Evolutionary conservation across 2,113 vertebrate species (phyloP).

Genomic region (Percopsis transmontana): DNA sequence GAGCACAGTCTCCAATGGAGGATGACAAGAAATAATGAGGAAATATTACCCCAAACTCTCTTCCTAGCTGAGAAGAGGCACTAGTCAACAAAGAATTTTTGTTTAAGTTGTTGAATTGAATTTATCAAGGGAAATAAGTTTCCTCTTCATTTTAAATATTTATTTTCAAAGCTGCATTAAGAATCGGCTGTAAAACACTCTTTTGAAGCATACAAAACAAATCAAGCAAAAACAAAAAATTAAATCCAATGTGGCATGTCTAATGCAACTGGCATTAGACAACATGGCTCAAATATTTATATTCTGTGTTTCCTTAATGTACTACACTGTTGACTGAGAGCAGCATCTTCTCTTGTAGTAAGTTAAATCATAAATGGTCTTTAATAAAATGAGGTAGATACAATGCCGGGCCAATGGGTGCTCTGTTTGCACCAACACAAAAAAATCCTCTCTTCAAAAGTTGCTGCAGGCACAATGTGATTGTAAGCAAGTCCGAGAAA

Average conservation of each 20-base stretch:
- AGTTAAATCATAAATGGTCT: conserved; percentile 59
- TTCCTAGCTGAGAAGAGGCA: conserved; percentile 56
- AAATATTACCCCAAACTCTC: conserved; percentile 75
- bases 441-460: conserved; percentile 47
- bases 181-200: conserved; percentile 63
- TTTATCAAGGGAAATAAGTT: conserved; percentile 67
- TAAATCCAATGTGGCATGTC: conserved; percentile 43
- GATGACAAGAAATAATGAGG: conserved; percentile 78
- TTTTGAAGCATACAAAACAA: conserved; percentile 53
- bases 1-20: conserved; percentile 66
- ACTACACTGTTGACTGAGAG: conserved; percentile 48
- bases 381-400: conserved; percentile 74
- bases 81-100: conserved; percentile 65
- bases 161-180: conserved; percentile 65
- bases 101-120: conserved; percentile 65
- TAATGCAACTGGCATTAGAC: conserved; percentile 51
- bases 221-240: conserved; percentile 49
- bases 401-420: conserved; percentile 48
- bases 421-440: conserved; percentile 38
- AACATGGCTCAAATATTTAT: conserved; percentile 52
- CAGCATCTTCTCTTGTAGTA: conserved; percentile 49
- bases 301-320: conserved; percentile 41
- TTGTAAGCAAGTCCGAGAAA: conserved; percentile 43
- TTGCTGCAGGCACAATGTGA: conserved; percentile 40
- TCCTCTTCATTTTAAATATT: conserved; percentile 64